phyloP scores from a whole-genome alignment of 1,140 invertebrate species.

The Trachymyrmex cornetzi region DNA sequence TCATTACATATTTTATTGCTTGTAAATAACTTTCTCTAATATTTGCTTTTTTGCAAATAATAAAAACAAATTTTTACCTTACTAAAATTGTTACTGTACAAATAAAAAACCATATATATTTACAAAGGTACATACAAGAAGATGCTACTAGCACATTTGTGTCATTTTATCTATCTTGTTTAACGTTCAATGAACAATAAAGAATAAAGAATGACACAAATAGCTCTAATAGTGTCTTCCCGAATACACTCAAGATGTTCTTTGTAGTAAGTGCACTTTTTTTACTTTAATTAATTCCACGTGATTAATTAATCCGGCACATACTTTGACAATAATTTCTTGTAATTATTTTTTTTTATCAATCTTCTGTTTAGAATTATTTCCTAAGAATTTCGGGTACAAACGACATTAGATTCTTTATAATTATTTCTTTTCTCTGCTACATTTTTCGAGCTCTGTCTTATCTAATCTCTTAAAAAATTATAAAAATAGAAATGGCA shows the following conservation, averaged over 20 bases:
- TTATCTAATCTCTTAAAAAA: constrained; percentile 74
- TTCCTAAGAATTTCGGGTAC: neutral
- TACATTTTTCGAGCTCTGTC: neutral
- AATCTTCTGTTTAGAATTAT: too few relatives aligned
- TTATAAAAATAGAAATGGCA: constrained; percentile 67
- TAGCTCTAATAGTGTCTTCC: too few relatives aligned
- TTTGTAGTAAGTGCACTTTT: neutral
- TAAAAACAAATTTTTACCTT: neutral
- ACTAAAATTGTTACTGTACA: neutral
- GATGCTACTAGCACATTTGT: too few relatives aligned
- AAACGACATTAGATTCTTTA: neutral
- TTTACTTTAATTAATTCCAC: neutral
- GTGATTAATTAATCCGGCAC: neutral
- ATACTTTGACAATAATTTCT: neutral
- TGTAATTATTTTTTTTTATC: neutral
- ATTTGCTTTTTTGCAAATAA: neutral
- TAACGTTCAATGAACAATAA: too few relatives aligned
- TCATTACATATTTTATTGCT: neutral
- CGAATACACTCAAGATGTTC: neutral
- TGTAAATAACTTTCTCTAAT: neutral
- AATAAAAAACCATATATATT: neutral
- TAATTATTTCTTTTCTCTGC: neutral
- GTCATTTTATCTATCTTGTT: too few relatives aligned
- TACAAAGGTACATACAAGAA: neutral
- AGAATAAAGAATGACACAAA: too few relatives aligned